phyloP scores from a whole-genome alignment of 2,888 invertebrate species.

The Pimpla rufipes region DNA sequence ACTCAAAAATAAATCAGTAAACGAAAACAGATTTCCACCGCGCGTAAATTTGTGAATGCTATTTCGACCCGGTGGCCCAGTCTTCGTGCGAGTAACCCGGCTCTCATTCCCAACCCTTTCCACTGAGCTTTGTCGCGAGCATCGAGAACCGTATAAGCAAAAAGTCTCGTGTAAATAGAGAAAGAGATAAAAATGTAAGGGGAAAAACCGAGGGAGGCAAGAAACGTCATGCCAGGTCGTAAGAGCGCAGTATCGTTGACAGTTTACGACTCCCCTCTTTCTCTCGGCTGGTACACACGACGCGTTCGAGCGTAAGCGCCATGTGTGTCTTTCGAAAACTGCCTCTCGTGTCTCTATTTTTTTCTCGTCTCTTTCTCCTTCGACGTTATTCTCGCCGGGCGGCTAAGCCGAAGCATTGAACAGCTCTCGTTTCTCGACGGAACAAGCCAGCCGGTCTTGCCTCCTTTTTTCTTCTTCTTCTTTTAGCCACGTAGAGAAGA shows the following conservation, averaged over 20 bases:
- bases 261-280: constrained; percentile 75
- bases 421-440: constrained; percentile 62
- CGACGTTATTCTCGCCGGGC: constrained; percentile 47
- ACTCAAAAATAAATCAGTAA: not conserved
- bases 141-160: constrained; percentile 10
- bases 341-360: constrained; percentile 52
- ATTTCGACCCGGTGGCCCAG: not conserved
- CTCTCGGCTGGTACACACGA: constrained; percentile 55
- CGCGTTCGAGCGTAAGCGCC: constrained; percentile 78
- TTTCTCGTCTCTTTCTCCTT: constrained; percentile 62
- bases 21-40: not conserved
- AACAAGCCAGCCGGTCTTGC: constrained; percentile 56
- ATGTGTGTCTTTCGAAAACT: constrained; percentile 74
- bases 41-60: not conserved
- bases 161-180: constrained; percentile 52
- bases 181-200: constrained; percentile 39
- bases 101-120: constrained; percentile 35
- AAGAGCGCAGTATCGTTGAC: constrained; percentile 77
- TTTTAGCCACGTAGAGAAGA: constrained; percentile 50
- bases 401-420: constrained; percentile 29
- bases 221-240: constrained; percentile 66
- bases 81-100: not conserved
- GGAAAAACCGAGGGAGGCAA: constrained; percentile 49
- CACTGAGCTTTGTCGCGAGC: not conserved
- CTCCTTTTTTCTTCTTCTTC: constrained; percentile 53